phyloP scores from a whole-genome alignment of 1,140 invertebrate species.

The Panagrolaimus sp. region DNA sequence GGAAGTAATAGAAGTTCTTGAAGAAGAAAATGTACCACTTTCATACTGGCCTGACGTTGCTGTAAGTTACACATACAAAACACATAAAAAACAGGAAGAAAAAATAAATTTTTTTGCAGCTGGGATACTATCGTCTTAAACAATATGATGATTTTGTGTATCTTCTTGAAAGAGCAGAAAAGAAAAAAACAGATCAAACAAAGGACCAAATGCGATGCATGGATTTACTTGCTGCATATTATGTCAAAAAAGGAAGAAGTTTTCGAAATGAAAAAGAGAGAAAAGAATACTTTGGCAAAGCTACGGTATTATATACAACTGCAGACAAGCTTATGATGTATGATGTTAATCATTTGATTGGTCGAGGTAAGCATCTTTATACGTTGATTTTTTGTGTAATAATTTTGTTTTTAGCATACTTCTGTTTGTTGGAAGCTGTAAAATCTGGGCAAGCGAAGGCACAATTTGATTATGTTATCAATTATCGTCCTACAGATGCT shows the following conservation, averaged over 20 bases:
- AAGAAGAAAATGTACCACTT: neutral
- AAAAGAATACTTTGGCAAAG: neutral
- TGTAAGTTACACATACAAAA: too few relatives aligned
- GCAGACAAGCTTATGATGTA: neutral
- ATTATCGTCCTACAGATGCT: neutral
- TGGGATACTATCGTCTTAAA: conserved; percentile 3
- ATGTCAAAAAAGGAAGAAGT: neutral
- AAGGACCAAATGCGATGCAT: neutral
- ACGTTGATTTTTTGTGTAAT: too few relatives aligned
- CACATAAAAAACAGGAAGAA: too few relatives aligned
- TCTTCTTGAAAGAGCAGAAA: neutral
- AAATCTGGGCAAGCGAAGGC: neutral
- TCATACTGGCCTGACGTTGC: neutral
- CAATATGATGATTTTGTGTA: neutral
- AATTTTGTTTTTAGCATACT: neutral
- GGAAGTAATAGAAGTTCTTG: neutral
- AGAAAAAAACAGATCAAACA: neutral
- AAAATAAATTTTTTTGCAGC: neutral
- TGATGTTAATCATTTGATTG: neutral
- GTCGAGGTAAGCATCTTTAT: neutral
- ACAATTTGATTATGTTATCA: conserved; percentile 13
- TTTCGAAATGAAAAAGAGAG: neutral
- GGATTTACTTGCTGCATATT: neutral
- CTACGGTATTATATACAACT: neutral
- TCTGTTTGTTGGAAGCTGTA: neutral